Evolutionary conservation across 2,888 invertebrate species (phyloP).

Genomic region (Rotaria macrura): DNA sequence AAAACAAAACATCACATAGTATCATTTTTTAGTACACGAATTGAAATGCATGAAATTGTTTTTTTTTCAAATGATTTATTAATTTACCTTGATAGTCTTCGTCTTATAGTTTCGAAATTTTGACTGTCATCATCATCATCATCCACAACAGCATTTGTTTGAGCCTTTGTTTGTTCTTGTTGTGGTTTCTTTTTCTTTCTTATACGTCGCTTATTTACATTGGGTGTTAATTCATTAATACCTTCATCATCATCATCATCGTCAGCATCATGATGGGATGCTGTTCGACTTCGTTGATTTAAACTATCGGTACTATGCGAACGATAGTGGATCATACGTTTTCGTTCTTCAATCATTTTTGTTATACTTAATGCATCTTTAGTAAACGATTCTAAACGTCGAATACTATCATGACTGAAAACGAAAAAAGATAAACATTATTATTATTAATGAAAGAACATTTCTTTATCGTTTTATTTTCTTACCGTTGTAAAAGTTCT

Average conservation of each 20-base stretch:
- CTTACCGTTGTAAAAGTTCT: neutral
- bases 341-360: slow-evolving; percentile 22
- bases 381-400: slow-evolving; percentile 2
- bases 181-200: neutral
- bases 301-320: neutral
- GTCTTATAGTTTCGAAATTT: neutral
- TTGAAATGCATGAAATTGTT: too few species aligned
- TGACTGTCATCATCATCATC: neutral
- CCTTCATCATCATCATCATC: neutral
- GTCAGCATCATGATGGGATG: neutral
- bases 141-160: neutral
- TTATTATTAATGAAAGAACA: too few species aligned
- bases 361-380: slow-evolving; percentile 18
- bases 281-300: neutral
- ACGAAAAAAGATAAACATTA: too few species aligned
- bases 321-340: neutral
- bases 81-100: neutral
- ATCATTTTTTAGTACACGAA: too few species aligned
- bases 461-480: neutral
- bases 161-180: neutral
- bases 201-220: neutral
- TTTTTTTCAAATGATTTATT: too few species aligned
- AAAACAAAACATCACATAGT: too few species aligned
- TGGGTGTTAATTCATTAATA: neutral
- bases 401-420: slow-evolving; percentile 19